Evolutionary conservation across 2,888 invertebrate species (phyloP), one percentile per base, ranked within the genome.

Genomic region (Aphidius colemani): DNA sequence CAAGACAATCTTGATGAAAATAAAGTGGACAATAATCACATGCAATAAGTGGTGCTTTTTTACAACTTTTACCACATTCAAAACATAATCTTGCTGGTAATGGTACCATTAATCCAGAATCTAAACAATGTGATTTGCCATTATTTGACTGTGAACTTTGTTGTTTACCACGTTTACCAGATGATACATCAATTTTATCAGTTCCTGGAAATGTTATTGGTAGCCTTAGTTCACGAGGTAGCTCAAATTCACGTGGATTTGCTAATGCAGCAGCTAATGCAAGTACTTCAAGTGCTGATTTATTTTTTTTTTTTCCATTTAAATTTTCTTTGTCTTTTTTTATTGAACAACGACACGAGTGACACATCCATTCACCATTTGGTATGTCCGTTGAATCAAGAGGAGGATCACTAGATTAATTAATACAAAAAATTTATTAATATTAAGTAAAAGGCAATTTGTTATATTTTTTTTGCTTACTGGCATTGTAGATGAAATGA

Each of bases 401-500:
- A 0, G 98, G 96, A 2, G 98, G 98, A 84, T 97, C 94, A 84
- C 96, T 96, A 30, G 0, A 2, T 30, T 30, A 5, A 30, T 30
- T n/a, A n/a, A n/a, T n/a, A n/a, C n/a, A 80, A 1, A 51, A 53
- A 6, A 7, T 7, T 51, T 10, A 50, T 45, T 9, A 44, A 18
- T 7, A 30, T 30, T 30, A 51, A 18, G 13, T 18, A 2, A 18
- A 18, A 18, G 13, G 2, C 13, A 18, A 18, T 18, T 18, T 18
- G 1, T 2, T 2, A 18, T 1, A 1, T 18, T 18, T 18, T n/a
- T 0, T 2, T 18, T 18, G 13, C 89, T 90, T 84, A 96, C 96
- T 97, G 95, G 89, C 98, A 98, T 73, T 92, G 90, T 65, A 96
- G 86, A 85, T 98, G 98, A 84, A 98, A 98, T 68, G 96, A 95